Base-by-base conservation (phyloP, 2,113 vertebrate genomes). In the Phrynocephalus versicolor region DNA sequence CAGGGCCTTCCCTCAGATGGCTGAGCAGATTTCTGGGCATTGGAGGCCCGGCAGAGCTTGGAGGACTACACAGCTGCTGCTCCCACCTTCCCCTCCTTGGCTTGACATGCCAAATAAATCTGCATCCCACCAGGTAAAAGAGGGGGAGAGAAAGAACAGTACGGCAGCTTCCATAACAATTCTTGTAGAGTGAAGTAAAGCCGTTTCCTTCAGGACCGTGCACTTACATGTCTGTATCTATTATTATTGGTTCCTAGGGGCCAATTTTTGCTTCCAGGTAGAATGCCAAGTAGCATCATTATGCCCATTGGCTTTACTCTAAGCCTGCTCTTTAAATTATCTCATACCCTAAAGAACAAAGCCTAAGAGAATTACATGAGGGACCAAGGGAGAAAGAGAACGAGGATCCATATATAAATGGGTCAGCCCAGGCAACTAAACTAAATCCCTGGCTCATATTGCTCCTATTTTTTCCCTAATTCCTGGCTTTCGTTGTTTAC, bases 1-100 rank as follows among this genome's bases (percentile, higher is more conserved):
- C 79, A 91, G 90, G 89, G 81, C n/a, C 72, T 93, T 93, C 90
- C 93, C 90, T 93, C 87, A 67, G 25, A 90, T 87, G 89, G 89
- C 90, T 87, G 86, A 88, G 89, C 82, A 91, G 89, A 92, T 90
- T n/a, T 51, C 5, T 51, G 92, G 89, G 85, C 80, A 90, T 70
- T 90, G n/a, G 86, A 91, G 89, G 88, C 94, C 88, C 72, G 65
- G 41, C 58, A 7, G 58, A 93, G 86, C 92, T 91, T 87, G 90
- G 91, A 85, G 90, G 92, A 89, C 84, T 91, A 88, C 94, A 93
- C 83, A 87, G 88, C 88, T 91, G 65, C 89, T 70, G 79, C 87
- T 89, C 76, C 37, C 51, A 30, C 85, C 88, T 35, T 18, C 45
- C 79, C 6, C 21, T 13, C 58, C 14, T 35, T 39, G 80, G 84